Base-by-base conservation (phyloP, 2,888 invertebrate genomes). In the Eilema griseolum region DNA sequence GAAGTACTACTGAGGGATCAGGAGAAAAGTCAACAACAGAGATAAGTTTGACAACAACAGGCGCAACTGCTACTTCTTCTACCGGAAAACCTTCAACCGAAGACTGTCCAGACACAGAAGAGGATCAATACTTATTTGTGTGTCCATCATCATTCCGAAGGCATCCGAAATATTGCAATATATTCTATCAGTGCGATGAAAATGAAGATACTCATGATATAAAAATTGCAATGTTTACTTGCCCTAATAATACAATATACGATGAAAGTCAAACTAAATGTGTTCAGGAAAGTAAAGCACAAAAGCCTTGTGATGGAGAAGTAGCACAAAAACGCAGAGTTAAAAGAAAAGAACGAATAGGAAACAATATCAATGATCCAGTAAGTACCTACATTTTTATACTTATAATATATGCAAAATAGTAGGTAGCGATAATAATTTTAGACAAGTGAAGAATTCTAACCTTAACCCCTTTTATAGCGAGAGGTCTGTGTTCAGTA, bases 141-240 rank as follows among this genome's bases (percentile, higher is more conserved):
- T 98, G 98, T 86, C 98, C 98, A 12, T 97, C 98, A 10, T 98
- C 98, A 56, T 98, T 98, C 91, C 96, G 96, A 85, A 95, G 98
- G 77, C 98, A 98, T 95, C 98, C 98, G 0, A 97, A 97, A 87
- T 97, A 97, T 85, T 98, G 98, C 83, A 97, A 97, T 85, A 90
- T 97, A 81, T 98, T 98, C 93, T 98, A 98, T 87, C 98, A 98
- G 89, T 98, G 98, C 83, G 97, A 97, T 24, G 96, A 96, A 80
- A 96, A 96, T 71, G 93, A 96, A 11, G 96, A 96, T 37, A 96
- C 93, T 62, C 96, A 97, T 85, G 97, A 98, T 78, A 92, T 97
- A n/a, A 98, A 97, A 86, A 95, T 98, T 74, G 95, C 97, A 2
- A 96, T 97, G 12, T 96, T 98, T 80, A 96, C 96, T 78, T 98